These are phyloP conservation scores for Epinephelus moara DNA, from an alignment of 2,113 vertebrate species.

Conservation along the genomic window DNA sequence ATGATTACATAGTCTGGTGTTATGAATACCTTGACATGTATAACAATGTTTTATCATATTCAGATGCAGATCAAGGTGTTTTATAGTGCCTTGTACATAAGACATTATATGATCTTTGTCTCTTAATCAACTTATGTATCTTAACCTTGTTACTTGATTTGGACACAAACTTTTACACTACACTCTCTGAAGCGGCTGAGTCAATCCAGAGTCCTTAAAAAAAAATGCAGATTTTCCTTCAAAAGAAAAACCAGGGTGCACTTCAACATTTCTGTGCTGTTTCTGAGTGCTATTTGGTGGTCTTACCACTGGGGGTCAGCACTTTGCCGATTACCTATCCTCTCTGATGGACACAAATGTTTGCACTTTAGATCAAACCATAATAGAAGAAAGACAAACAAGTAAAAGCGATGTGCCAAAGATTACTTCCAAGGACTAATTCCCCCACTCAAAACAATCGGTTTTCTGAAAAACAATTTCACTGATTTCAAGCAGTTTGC, in stretches of 20 bases:
- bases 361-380: neutral
- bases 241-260: neutral
- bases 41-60: no score
- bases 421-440: neutral
- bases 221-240: neutral
- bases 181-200: neutral
- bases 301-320: slow-evolving; percentile 48
- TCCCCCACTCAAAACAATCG: neutral
- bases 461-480: neutral
- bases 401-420: neutral
- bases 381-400: neutral
- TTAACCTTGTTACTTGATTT: no score
- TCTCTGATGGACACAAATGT: neutral
- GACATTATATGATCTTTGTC: no score
- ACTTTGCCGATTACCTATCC: neutral
- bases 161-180: no score
- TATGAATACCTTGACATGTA: no score
- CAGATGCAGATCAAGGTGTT: no score
- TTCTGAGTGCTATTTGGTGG: neutral
- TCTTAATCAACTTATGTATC: no score
- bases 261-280: neutral
- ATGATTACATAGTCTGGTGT: no score
- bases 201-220: neutral
- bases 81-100: no score
- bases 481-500: neutral